Percentiles rank a stretch among this genome's conserved stretches.
Evolutionary conservation across 2,113 vertebrate species (phyloP).

Genomic region (Fukomys damarensis): DNA sequence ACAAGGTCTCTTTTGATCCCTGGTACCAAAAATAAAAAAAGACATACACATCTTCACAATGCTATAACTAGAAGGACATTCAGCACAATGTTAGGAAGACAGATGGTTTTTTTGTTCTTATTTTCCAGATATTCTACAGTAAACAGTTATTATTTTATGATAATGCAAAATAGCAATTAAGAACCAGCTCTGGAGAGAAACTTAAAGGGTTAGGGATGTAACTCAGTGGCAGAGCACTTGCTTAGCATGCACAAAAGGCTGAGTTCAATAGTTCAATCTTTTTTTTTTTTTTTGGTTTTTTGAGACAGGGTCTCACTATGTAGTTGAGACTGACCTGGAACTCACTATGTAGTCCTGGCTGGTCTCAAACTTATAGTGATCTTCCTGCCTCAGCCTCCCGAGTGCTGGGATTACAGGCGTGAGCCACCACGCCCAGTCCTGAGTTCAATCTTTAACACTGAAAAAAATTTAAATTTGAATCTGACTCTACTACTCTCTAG

Average conservation of each 20-base stretch:
- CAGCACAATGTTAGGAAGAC: neutral
- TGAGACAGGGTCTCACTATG: no score
- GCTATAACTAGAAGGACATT: neutral
- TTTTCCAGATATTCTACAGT: neutral
- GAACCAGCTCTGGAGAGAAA: neutral
- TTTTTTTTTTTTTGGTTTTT: no score
- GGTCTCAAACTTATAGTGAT: no score
- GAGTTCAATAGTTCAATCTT: no score
- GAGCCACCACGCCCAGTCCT: no score
- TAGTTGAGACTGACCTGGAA: no score
- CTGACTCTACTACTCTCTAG: neutral
- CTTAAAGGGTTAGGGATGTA: neutral
- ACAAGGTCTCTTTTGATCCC: no score
- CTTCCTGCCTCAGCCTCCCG: no score
- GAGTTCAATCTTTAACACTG: neutral
- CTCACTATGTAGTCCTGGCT: no score
- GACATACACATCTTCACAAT: neutral
- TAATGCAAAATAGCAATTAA: neutral
- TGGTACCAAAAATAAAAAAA: no score
- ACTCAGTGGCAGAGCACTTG: neutral
- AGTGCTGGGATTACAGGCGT: no score
- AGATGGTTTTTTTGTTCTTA: neutral
- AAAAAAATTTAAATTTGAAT: neutral
- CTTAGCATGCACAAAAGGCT: neutral
- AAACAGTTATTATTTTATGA: neutral